Base-by-base conservation (phyloP, 2,113 vertebrate species). In the Telmatochromis brichardi region DNA sequence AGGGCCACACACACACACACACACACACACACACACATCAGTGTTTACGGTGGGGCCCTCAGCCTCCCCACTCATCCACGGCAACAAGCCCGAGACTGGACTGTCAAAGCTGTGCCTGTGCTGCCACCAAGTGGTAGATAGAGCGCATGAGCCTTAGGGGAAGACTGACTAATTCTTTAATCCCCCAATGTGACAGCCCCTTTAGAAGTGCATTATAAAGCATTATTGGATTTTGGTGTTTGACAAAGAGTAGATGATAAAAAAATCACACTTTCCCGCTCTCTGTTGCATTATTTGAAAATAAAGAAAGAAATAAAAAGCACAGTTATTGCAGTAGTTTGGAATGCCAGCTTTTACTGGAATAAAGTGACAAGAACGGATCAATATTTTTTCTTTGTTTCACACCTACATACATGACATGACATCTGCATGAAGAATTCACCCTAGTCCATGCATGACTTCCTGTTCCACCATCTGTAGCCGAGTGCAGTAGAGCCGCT, bases 51-150 rank as follows among this genome's bases (percentile, higher is more conserved):
- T 35, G 87, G 81, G 82, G 89, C 84, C 84, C 84, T 65, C 31
- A 11, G 79, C 82, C 53, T 33, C 42, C 40, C 89, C 84, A 81
- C 68, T 81, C 55, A 89, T 58, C 79, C 79, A 33, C 31, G 6
- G 60, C 17, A 26, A 33, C 37, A 17, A 45, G 47, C 2, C 11
- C 3, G 31, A 28, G 21, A 40, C 3, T n/a, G 53, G 15, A 9
- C 23, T 19, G 33, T 82, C 71, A 92, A 95, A 92, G 54, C 51
- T 91, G 90, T 84, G 91, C 40, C 87, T 90, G 45, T 31, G 93
- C 93, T 96, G 95, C 94, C 96, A 92, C 86, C 95, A 73, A 86
- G 95, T 90, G 96, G 95, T 19, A 1, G 40, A 45, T 2, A 7
- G 6, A 6, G 31, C 2, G 15, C 26, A 88, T 6, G 50, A 4